A percentile compares a stretch with the other conserved stretches of the same genome.
These are phyloP conservation scores for Gerris buenoi DNA, from an alignment of 1,140 invertebrate genomes.

Conservation along the genomic window DNA sequence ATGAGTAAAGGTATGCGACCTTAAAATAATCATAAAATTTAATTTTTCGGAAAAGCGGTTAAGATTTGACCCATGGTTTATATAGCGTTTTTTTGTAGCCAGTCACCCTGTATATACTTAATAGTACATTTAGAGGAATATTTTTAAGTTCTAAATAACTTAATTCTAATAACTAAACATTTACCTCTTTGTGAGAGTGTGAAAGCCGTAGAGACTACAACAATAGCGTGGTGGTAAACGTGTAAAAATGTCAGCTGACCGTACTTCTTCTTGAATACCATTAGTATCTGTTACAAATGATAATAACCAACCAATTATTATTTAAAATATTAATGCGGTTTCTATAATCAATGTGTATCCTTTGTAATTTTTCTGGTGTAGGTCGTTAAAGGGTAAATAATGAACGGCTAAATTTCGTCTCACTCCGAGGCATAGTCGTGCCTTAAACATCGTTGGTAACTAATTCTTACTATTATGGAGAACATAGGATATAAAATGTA, in stretches of 20 bases:
- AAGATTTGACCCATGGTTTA: not conserved
- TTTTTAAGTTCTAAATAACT: not conserved
- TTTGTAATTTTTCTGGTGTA: too few species aligned
- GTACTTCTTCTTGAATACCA: not conserved
- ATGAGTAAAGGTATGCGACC: not conserved
- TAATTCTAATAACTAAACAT: too few species aligned
- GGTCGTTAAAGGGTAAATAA: not conserved
- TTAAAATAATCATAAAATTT: not conserved
- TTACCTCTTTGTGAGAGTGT: not conserved
- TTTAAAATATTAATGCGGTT: not conserved
- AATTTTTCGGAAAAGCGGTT: not conserved
- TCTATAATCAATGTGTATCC: too few species aligned
- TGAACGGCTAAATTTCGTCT: not conserved
- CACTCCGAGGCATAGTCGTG: not conserved
- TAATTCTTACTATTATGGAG: too few species aligned
- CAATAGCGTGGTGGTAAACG: not conserved
- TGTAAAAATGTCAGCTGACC: not conserved
- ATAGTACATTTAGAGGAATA: not conserved
- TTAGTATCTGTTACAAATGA: not conserved
- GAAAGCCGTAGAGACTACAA: not conserved
- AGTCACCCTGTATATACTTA: not conserved
- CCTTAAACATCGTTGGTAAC: too few species aligned
- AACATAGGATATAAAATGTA: too few species aligned
- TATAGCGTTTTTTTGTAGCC: not conserved
- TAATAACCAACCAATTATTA: not conserved